Conservation (phyloP, 2,113 vertebrate genomes). For the Hymenochirus boettgeri region DNA sequence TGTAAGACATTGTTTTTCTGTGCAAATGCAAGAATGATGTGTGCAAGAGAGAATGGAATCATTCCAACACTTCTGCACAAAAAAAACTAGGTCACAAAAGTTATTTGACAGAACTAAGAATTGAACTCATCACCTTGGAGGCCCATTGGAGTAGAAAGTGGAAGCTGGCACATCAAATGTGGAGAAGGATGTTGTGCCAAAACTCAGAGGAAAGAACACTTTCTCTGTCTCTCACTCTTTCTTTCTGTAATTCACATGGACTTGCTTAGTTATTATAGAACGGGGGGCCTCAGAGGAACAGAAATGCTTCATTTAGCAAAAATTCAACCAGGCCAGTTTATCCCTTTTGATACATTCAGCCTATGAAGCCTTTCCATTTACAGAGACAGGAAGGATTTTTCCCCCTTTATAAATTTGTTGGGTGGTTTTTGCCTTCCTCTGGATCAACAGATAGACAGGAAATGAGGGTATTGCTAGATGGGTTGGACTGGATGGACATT, state of each 20-base stretch:
- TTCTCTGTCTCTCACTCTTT: not conserved
- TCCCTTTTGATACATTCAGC: conserved; percentile 21
- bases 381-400: not conserved
- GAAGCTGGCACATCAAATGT: conserved; percentile 45
- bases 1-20: conserved; percentile 47
- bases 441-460: too few relatives aligned
- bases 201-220: conserved; percentile 1
- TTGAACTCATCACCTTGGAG: conserved; percentile 81
- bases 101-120: conserved; percentile 69
- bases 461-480: too few relatives aligned
- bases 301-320: conserved; percentile 38
- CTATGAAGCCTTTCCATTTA: conserved; percentile 20
- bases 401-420: too few relatives aligned
- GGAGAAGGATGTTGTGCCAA: not conserved
- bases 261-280: conserved; percentile 20
- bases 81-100: conserved; percentile 80
- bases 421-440: too few relatives aligned
- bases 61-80: conserved; percentile 53
- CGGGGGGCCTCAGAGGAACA: conserved; percentile 23
- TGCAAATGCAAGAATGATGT: conserved; percentile 45
- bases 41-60: conserved; percentile 49
- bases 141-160: conserved; percentile 59
- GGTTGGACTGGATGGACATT: too few relatives aligned
- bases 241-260: not conserved
- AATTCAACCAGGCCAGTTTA: conserved; percentile 26